phyloP scores from a whole-genome alignment of 2,888 invertebrate species.

The Colostygia pectinataria region DNA sequence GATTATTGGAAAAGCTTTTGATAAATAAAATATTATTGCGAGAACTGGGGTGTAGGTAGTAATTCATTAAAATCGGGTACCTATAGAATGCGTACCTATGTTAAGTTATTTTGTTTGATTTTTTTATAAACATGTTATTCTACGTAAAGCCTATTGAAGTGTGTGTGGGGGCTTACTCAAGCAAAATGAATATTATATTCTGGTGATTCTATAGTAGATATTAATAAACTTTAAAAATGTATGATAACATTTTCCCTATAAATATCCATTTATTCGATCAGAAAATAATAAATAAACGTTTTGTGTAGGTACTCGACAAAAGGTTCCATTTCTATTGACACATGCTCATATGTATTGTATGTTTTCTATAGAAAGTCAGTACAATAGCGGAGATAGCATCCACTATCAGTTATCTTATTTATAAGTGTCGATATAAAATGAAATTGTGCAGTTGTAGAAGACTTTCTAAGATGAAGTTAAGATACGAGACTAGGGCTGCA shows the following conservation, averaged over 20 bases:
- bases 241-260: background rate
- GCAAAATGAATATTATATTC: too few species aligned
- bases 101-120: too few species aligned
- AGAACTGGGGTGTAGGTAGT: too few species aligned
- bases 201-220: too few species aligned
- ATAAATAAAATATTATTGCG: too few species aligned
- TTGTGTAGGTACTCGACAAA: constrained; percentile 41
- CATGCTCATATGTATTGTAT: constrained; percentile 20
- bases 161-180: too few species aligned
- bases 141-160: background rate
- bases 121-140: background rate
- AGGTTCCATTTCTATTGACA: constrained; percentile 30
- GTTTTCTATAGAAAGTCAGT: constrained; percentile 41
- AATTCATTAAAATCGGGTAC: too few species aligned
- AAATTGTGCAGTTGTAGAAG: constrained; percentile 49
- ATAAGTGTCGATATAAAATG: constrained; percentile 63
- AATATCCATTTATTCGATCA: constrained; percentile 17
- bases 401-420: constrained; percentile 47
- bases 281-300: constrained; percentile 45
- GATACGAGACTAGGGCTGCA: constrained; percentile 50
- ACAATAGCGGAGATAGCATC: constrained; percentile 42
- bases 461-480: constrained; percentile 74
- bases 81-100: too few species aligned
- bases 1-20: too few species aligned
- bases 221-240: too few species aligned